Conservation (phyloP, 2,888 invertebrate species). For the Meiosimyza decipiens region DNA sequence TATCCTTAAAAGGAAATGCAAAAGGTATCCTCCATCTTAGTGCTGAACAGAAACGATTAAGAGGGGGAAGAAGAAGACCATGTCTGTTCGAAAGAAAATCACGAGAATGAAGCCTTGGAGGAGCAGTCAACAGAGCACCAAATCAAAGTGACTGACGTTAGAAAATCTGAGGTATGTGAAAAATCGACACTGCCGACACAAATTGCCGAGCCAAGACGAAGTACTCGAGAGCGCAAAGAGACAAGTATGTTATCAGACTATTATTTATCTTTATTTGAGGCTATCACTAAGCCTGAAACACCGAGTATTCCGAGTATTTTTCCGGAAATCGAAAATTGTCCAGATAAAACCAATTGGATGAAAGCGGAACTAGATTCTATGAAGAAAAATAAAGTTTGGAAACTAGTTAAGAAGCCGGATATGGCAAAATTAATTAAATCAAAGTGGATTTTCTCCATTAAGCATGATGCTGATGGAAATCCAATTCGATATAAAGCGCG, state of each 20-base stretch:
- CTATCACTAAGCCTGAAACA: background rate
- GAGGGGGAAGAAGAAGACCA: background rate
- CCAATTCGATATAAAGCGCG: too few species aligned
- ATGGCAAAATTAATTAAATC: background rate
- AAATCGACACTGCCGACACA: too few species aligned
- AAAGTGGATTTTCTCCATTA: too few species aligned
- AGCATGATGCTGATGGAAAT: too few species aligned
- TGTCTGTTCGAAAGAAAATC: too few species aligned
- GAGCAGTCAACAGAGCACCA: background rate
- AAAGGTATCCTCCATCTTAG: background rate
- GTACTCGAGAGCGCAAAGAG: conserved; percentile 6
- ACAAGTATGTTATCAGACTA: conserved; percentile 12
- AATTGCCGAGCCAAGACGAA: conserved; percentile 3
- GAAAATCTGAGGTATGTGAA: too few species aligned
- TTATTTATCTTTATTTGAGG: conserved; percentile 14
- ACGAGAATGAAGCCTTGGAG: background rate
- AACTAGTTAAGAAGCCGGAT: background rate
- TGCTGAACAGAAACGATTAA: background rate
- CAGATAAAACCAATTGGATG: background rate
- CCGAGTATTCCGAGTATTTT: background rate
- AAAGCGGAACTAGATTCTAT: conserved; percentile 11
- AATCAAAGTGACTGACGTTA: background rate
- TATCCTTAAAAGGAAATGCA: conserved; percentile 26
- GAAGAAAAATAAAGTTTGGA: background rate
- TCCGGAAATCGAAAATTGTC: conserved; percentile 1